Evolutionary conservation across 2,113 vertebrate genomes (phyloP), one percentile per base, ranked within the genome.

Genomic region (Paracanthobrama guichenoti): DNA sequence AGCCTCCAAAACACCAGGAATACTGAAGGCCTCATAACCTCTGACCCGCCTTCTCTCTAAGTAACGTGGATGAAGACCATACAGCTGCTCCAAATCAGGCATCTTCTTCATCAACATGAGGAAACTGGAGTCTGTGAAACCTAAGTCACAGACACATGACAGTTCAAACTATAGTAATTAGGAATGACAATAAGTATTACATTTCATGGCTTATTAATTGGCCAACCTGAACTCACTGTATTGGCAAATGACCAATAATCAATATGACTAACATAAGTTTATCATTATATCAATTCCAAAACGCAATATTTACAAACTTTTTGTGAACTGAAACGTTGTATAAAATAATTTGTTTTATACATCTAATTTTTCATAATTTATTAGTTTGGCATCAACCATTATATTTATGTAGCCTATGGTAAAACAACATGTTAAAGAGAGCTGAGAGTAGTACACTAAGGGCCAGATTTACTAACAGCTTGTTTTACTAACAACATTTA

Each of bases 81-180:
- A 99, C 5, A 99, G 94, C 90, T 98, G 97, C 92, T 99, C 98
- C 88, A 99, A 93, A 78, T 99, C 98, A 79, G 98, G 98, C 96
- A 99, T 99, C 93, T 99, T 99, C 95, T 97, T 99, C 89, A 99
- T 85, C 35, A 99, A 94, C 11, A 96, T 96, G 86, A 98, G 94
- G 90, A 99, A 99, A 92, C 97, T 99, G 92, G 95, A 94, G 90
- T 99, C 98, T 89, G 97, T 99, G 89, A 99, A 99, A 85, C 98
- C 98, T 99, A 42, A 26, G 81, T 6, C 11, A 86, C 16, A 18
- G 3, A 62, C 79, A 80, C 26, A 67, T 13, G 24, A 5, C 76
- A 5, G n/a, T 60, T 39, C 0, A 76, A 76, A 75, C 66, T 11
- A 69, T 4, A 11, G 66, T 18, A 39, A 39, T 67, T 20, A 28